phyloP scores from a whole-genome alignment of 2,113 vertebrate species.

The Onychostruthus taczanowskii region DNA sequence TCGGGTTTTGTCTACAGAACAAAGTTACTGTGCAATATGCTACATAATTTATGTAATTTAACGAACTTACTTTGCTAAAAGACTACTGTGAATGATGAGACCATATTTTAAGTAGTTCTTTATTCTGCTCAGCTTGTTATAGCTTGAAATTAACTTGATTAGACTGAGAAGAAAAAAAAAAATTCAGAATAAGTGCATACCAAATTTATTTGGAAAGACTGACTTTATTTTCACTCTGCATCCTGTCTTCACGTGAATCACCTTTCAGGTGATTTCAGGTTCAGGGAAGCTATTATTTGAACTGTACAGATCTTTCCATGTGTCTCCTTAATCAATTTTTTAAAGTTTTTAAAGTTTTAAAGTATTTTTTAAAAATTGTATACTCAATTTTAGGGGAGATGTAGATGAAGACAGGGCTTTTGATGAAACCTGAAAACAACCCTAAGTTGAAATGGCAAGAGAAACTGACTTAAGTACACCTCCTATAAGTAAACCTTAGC shows the following conservation, averaged over 20 bases:
- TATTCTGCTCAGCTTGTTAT: not conserved
- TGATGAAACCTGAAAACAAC: not conserved
- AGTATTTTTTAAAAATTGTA: not conserved
- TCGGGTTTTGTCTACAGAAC: not conserved
- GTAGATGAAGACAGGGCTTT: not conserved
- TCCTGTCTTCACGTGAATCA: not conserved
- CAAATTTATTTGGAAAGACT: not conserved
- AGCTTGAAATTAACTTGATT: slow-evolving; percentile 24
- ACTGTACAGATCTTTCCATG: not conserved
- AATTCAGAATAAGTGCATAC: not conserved
- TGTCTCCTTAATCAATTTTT: not conserved
- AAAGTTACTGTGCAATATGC: not conserved
- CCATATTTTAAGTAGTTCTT: not conserved
- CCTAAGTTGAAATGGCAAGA: not conserved
- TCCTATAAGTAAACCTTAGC: not conserved
- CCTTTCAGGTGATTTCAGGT: not conserved
- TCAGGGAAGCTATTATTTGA: not conserved
- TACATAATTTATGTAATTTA: not conserved
- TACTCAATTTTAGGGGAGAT: not conserved
- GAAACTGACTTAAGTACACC: not conserved
- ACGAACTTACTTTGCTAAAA: not conserved
- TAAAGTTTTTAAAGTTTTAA: not conserved
- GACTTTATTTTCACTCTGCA: not conserved
- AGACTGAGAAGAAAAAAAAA: not conserved
- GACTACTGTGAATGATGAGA: not conserved